phyloP scores from a whole-genome alignment of 2,113 vertebrate species.

The Ciconia stormi region DNA sequence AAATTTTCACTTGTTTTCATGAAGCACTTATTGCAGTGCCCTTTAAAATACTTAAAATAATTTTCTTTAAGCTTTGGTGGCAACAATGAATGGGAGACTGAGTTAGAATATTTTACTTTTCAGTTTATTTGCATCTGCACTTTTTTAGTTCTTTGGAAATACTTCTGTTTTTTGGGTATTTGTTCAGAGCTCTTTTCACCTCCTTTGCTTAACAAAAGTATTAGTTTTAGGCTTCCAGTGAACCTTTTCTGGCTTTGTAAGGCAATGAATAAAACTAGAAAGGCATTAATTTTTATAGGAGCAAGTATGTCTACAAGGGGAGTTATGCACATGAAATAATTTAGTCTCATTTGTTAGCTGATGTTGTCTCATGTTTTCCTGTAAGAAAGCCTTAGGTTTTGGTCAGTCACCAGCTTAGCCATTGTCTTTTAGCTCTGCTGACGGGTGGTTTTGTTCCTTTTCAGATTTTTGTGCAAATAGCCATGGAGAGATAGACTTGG shows the following conservation, averaged over 20 bases:
- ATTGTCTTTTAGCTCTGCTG: neutral
- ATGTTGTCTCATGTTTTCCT: neutral
- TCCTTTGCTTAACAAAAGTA: neutral
- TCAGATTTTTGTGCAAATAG: neutral
- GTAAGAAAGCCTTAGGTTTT: neutral
- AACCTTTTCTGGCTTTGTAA: neutral
- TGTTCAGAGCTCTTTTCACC: neutral
- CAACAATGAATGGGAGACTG: neutral
- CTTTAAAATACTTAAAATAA: neutral
- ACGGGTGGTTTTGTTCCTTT: neutral
- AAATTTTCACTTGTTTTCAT: neutral
- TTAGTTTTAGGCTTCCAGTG: neutral
- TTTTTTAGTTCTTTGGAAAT: neutral
- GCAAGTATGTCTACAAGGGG: neutral
- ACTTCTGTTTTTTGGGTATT: neutral
- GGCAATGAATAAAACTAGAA: neutral
- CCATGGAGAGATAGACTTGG: neutral
- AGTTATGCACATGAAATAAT: neutral
- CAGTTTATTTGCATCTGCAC: neutral
- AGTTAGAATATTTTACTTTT: neutral
- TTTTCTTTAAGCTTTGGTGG: neutral
- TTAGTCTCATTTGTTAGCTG: neutral
- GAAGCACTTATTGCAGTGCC: neutral
- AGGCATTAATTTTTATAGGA: neutral
- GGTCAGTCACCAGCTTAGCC: neutral